Percentiles rank a stretch among this genome's conserved stretches.
Evolutionary conservation across 1,140 invertebrate species (phyloP).

Genomic region (Heliconius congener): DNA sequence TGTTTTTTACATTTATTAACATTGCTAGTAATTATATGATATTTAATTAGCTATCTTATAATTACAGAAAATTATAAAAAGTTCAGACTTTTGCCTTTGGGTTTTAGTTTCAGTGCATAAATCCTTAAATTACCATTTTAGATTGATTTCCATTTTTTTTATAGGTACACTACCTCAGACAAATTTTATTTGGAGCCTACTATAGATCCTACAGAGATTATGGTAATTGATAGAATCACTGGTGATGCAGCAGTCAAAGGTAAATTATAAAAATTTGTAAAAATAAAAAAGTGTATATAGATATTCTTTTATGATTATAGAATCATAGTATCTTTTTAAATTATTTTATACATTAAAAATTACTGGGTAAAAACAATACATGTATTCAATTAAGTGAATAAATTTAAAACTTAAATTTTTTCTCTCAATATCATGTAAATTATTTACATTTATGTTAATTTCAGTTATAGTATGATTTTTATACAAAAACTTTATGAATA

Average conservation of each 20-base stretch:
- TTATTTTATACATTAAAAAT: too few relatives aligned
- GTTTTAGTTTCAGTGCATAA: too few relatives aligned
- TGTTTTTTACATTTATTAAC: not conserved
- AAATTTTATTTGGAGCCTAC: slow-evolving; percentile 74
- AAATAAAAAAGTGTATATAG: too few relatives aligned
- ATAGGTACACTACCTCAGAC: slow-evolving; percentile 72
- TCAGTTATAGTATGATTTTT: too few relatives aligned
- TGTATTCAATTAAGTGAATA: too few relatives aligned
- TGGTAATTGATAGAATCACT: slow-evolving; percentile 71
- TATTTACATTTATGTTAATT: too few relatives aligned
- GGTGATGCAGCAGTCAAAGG: slow-evolving; percentile 70
- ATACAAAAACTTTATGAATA: too few relatives aligned
- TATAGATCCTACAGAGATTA: slow-evolving; percentile 70
- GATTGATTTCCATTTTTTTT: slow-evolving; percentile 35
- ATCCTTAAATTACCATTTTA: not conserved
- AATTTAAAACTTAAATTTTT: too few relatives aligned
- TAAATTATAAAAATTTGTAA: slow-evolving; percentile 29
- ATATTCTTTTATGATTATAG: too few relatives aligned
- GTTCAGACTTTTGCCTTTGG: not conserved
- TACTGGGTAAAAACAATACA: too few relatives aligned
- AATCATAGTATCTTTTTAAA: too few relatives aligned
- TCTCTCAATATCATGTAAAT: too few relatives aligned
- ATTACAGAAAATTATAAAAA: not conserved
- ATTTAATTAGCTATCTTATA: not conserved
- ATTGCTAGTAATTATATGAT: not conserved